Conservation (phyloP, 2,797 vertebrate species). For the Gambusia yucatana region DNA sequence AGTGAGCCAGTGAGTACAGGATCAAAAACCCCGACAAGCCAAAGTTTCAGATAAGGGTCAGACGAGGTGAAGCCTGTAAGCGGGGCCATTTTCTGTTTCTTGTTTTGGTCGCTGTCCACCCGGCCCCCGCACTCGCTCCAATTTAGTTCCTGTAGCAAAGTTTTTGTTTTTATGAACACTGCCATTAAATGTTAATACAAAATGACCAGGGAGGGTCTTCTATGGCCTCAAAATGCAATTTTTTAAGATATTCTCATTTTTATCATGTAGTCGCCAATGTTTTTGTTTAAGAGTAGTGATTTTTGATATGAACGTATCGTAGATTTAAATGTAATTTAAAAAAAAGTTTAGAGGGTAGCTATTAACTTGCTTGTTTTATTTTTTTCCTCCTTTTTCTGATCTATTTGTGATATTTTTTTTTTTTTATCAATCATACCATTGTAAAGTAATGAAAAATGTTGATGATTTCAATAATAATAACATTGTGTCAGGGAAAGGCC, state of each 20-base stretch:
- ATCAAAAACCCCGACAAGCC: constrained; percentile 99
- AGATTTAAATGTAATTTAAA: constrained; percentile 95
- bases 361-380: constrained; percentile 74
- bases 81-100: constrained; percentile 72
- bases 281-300: constrained; percentile 86
- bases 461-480: constrained; percentile 86
- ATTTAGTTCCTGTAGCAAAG: constrained; percentile 83
- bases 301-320: constrained; percentile 84
- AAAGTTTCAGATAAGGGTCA: constrained; percentile 99
- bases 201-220: constrained; percentile 96
- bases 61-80: constrained; percentile 80
- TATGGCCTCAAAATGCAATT: constrained; percentile 98
- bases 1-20: constrained; percentile 97
- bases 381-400: constrained; percentile 81
- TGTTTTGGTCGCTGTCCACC: constrained; percentile 56
- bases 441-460: constrained; percentile 88
- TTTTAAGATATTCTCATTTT: constrained; percentile 80
- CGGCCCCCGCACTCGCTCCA: constrained; percentile 68
- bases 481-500: constrained; percentile 93
- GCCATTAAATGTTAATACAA: constrained; percentile 99
- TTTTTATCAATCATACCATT: constrained; percentile 93
- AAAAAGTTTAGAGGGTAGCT: constrained; percentile 85
- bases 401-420: constrained; percentile 76
- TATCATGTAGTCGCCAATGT: constrained; percentile 87
- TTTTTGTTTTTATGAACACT: constrained; percentile 85